Base-by-base conservation (phyloP, 2,113 vertebrate genomes). In the Hippocampus guttulatus region DNA sequence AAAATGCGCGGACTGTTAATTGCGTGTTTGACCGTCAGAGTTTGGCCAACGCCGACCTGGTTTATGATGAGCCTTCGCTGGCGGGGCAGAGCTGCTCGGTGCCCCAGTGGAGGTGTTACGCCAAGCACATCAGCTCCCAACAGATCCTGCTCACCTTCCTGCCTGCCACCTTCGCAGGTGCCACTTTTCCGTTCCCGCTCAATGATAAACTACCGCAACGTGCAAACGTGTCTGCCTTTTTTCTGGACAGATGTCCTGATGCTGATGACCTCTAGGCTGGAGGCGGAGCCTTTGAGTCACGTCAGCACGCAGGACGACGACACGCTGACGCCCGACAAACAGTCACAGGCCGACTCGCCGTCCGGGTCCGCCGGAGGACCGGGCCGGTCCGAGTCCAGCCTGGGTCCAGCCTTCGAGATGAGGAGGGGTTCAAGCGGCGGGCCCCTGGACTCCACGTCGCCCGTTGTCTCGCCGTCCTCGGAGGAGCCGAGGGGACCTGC, bases 111-210 rank as follows among this genome's bases (percentile, higher is more conserved):
- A 94, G 93, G 69, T 98, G 96, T 79, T 98, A 98, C 16, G 93
- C 93, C 52, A 96, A 95, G 80, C 92, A 93, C 68, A 90, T 95
- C 81, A 95, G 86, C 75, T 89, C 93, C 0, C 96, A 98, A 88
- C 96, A 98, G 45, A 90, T 97, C 71, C 90, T 99, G 66, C 93
- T 99, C 80, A 96, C 94, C 64, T 97, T 99, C 81, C 92, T 99
- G 38, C 96, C 97, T 43, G 93, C 95, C 25, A 84, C 93, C 62
- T 96, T 95, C 75, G 81, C 94, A 86, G 96, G 97, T 98, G 85
- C 77, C 51, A 8, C 51, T 9, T 9, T 8, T 27, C 16, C 12
- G 0, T 27, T 23, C n/a, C 52, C 8, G 52, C 52, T 23, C n/a
- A 8, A n/a, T 16, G 41, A 9, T 1, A 65, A 65, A 47, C 14